Evolutionary conservation across 2,797 vertebrate genomes (phyloP), one percentile per base, ranked within the genome.

Genomic region (Macropus fuliginosus): DNA sequence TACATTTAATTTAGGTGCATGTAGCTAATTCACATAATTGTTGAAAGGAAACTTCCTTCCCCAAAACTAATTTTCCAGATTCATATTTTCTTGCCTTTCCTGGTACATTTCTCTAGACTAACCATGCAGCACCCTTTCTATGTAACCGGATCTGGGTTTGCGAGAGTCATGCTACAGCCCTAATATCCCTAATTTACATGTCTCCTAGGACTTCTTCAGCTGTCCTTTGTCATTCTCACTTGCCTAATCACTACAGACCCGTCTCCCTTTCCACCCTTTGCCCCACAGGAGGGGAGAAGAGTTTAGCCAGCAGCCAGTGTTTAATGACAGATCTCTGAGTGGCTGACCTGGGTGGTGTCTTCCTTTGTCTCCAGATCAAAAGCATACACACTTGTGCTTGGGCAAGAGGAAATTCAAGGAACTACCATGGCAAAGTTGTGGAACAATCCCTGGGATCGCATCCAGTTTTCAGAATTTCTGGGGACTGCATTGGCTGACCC

Each of bases 121-220:
- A 87, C 40, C 21, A 1, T 24, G 46, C 21, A 50, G 40, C 74
- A 50, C 74, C 40, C 3, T 46, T 46, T 81, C 40, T 46, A 11
- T 11, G 74, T 87, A 87, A 50, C 1, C 3, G 40, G 21, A 87
- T 50, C 74, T 87, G 40, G 74, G 74, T 21, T 87, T 50, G 74
- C 9, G 27, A 27, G 9, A 87, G 74, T 4, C 74, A 40, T 10
- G n/a, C n/a, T 24, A 46, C 21, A 46, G 74, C 12, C 74, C 21
- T 87, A 87, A 46, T 87, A 87, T 5, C 40, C 74, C 74, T 50
- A 27, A 46, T 87, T 98, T 97, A 97, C 95, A 87, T 96, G 96
- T 91, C 97, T 94, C 97, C 96, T 96, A 97, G 96, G 74, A 96
- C 93, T 94, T 96, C 93, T 95, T 94, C 94, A 95, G 94, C 91